Conservation (phyloP, 1,140 invertebrate genomes). For the Aphelenchoides fujianensis region DNA sequence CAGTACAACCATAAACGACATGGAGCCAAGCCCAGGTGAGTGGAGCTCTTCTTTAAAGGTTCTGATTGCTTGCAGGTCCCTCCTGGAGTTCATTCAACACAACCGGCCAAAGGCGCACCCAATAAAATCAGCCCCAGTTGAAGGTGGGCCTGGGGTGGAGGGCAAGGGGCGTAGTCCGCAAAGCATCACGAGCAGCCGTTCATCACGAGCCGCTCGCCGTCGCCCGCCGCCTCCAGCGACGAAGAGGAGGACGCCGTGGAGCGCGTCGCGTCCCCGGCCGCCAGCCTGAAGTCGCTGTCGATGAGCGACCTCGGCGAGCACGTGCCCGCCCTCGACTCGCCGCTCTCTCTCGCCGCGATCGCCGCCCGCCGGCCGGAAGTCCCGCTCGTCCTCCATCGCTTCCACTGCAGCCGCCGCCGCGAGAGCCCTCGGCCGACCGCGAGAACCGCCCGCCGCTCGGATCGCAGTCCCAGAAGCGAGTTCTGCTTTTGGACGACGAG, state of each 20-base stretch:
- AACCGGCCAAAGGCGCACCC: constrained; percentile 12
- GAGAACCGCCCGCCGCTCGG: background rate
- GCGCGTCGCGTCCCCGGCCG: background rate
- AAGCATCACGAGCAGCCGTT: background rate
- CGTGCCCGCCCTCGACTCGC: no score
- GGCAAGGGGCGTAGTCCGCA: background rate
- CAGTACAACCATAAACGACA: constrained; percentile 10
- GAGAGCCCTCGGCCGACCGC: background rate
- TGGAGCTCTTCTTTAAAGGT: background rate
- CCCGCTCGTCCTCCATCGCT: no score
- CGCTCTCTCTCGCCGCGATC: no score
- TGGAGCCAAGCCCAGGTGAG: constrained; percentile 19
- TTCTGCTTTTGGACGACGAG: background rate
- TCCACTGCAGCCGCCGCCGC: background rate
- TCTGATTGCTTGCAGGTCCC: background rate
- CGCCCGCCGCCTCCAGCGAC: background rate
- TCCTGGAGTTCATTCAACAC: constrained; percentile 23
- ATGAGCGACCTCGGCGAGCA: background rate
- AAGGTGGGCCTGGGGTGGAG: background rate
- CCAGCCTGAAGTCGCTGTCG: background rate
- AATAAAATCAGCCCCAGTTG: constrained; percentile 13
- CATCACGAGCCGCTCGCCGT: background rate
- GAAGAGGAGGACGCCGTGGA: background rate
- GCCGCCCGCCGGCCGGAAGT: no score
- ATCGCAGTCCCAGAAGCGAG: background rate